These are phyloP conservation scores for Folsomia manolachei DNA, from an alignment of 2,888 invertebrate species.

Conservation along the genomic window DNA sequence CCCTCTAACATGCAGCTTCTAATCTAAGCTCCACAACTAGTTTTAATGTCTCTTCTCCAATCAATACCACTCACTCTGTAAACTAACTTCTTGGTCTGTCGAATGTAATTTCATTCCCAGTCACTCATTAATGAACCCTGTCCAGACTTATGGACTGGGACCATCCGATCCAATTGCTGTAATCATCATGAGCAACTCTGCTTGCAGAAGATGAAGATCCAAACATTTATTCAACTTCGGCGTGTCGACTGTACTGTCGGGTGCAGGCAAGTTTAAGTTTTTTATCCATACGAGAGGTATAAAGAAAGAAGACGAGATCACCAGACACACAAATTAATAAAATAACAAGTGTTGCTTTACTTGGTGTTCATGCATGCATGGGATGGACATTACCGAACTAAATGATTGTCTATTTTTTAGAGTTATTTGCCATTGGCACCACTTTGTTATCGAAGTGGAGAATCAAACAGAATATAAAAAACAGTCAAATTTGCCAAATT, in stretches of 20 bases:
- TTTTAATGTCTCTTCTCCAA: slow-evolving; percentile 6
- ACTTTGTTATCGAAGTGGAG: no score
- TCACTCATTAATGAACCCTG: slow-evolving; percentile 3
- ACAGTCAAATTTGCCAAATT: no score
- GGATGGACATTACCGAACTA: neutral
- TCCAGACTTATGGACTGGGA: neutral
- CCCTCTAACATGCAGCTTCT: slow-evolving; percentile 8
- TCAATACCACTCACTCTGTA: neutral
- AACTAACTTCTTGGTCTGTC: neutral
- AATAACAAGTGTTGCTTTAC: neutral
- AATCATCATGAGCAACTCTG: neutral
- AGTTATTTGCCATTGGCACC: no score
- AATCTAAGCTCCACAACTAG: neutral
- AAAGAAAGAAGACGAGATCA: neutral
- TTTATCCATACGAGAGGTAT: neutral
- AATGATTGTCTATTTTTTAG: no score
- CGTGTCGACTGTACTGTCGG: neutral
- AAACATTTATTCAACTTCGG: slow-evolving; percentile 5
- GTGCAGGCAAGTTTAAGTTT: neutral
- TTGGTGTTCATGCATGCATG: neutral
- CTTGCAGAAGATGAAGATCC: neutral
- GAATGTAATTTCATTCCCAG: neutral
- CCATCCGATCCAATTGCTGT: slow-evolving; percentile 2
- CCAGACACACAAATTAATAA: neutral
- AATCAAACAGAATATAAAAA: no score